Conservation (phyloP, 2,113 vertebrate species). For the Otus sunia region DNA sequence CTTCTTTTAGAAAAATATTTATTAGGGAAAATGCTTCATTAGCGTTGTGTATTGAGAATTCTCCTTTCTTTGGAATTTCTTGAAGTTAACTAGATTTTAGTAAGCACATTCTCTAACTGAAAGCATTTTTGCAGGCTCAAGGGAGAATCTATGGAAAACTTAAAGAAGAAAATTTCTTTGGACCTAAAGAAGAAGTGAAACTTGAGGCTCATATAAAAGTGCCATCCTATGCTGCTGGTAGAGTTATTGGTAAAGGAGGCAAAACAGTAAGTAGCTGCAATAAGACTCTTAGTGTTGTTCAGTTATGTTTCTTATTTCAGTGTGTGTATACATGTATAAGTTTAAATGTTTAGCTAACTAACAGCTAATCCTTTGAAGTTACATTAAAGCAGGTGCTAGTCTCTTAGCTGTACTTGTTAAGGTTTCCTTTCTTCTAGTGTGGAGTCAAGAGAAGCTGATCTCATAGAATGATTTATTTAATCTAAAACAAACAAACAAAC, state of each 20-base stretch:
- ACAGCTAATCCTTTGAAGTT: background rate
- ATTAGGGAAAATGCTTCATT: background rate
- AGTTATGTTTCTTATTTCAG: background rate
- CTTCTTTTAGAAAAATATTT: background rate
- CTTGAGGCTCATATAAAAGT: slow-evolving; percentile 98
- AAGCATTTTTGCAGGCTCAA: slow-evolving; percentile 81
- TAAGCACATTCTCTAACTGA: background rate
- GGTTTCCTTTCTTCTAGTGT: background rate
- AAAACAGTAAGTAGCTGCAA: slow-evolving; percentile 88
- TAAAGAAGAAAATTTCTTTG: slow-evolving; percentile 99
- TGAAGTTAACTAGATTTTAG: background rate
- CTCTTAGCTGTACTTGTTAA: background rate
- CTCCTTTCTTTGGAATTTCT: background rate
- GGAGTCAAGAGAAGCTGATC: background rate
- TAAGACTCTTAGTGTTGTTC: background rate
- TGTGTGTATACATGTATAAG: background rate
- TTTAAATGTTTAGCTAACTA: background rate
- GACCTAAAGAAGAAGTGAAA: slow-evolving; percentile 98
- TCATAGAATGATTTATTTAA: background rate
- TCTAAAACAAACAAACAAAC: background rate
- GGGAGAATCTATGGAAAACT: slow-evolving; percentile 94
- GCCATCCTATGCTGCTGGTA: slow-evolving; percentile 94
- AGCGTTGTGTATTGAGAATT: background rate
- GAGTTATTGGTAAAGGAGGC: slow-evolving; percentile 97
- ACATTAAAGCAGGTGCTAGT: background rate